A percentile compares a stretch with the other conserved stretches of the same genome.
phyloP scores from a whole-genome alignment of 2,113 vertebrate genomes.

The Xenopus borealis region DNA sequence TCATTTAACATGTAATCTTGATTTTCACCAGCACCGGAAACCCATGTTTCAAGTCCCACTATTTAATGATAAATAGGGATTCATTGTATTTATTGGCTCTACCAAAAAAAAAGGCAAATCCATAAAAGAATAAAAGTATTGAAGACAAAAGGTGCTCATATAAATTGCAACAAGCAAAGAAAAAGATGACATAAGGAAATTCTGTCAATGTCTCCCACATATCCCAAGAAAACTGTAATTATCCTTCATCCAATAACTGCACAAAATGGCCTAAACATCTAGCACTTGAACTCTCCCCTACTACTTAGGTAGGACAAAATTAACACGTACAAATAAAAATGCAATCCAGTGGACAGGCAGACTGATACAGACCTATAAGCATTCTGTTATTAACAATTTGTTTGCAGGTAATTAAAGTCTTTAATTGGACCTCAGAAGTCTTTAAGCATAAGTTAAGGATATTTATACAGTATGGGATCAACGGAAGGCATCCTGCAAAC shows the following conservation, averaged over 20 bases:
- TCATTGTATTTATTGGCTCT: slow-evolving; percentile 56
- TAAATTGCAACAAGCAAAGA: slow-evolving; percentile 48
- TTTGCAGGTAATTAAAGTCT: neutral
- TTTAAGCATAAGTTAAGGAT: neutral
- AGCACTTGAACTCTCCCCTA: neutral
- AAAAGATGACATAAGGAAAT: slow-evolving; percentile 49
- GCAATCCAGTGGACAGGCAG: neutral
- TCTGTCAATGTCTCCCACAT: neutral
- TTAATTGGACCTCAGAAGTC: neutral
- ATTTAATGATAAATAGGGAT: slow-evolving; percentile 54
- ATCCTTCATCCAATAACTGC: neutral
- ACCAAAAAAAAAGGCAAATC: slow-evolving; percentile 58
- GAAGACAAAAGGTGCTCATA: neutral
- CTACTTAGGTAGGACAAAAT: neutral
- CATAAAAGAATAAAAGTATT: slow-evolving; percentile 47
- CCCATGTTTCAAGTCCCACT: slow-evolving; percentile 63
- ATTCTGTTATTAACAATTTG: neutral
- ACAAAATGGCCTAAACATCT: neutral
- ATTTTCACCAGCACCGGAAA: slow-evolving; percentile 60
- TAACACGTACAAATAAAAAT: too few relatives aligned
- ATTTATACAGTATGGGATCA: neutral
- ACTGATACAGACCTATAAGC: neutral
- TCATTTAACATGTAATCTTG: slow-evolving; percentile 74
- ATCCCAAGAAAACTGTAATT: too few relatives aligned
- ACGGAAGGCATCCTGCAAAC: neutral